Conservation (phyloP, 2,797 vertebrate genomes). For the Hydrocynus forskahlii region DNA sequence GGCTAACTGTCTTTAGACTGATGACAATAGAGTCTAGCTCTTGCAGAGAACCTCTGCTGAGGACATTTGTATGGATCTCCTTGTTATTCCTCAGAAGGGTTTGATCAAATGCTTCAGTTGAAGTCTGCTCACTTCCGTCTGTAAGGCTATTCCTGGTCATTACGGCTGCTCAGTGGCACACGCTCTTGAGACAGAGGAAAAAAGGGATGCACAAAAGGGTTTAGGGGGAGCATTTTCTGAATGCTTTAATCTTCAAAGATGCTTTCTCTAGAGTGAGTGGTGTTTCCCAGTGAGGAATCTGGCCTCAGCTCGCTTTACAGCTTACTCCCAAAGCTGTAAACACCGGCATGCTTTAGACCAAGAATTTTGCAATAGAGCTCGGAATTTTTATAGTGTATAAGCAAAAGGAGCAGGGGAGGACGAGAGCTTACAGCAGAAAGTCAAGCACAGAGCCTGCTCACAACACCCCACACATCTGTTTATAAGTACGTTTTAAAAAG, state of each 20-base stretch:
- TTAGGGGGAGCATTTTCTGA: conserved; percentile 66
- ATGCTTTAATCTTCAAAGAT: conserved; percentile 71
- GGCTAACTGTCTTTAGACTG: conserved; percentile 32
- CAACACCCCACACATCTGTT: background rate
- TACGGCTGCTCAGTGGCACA: conserved; percentile 40
- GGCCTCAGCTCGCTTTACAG: conserved; percentile 63
- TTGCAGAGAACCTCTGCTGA: conserved; percentile 28
- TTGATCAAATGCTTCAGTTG: conserved; percentile 46
- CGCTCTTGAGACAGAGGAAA: conserved; percentile 51
- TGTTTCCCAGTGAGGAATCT: conserved; percentile 58
- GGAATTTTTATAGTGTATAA: conserved; percentile 63
- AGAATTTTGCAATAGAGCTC: conserved; percentile 71
- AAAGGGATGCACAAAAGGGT: conserved; percentile 57
- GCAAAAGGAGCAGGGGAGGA: conserved; percentile 40
- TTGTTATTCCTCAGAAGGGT: conserved; percentile 45
- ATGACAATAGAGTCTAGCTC: conserved; percentile 33
- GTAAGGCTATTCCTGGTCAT: conserved; percentile 32
- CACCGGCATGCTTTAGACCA: conserved; percentile 57
- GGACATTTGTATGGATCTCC: conserved; percentile 37
- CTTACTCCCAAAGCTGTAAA: conserved; percentile 73
- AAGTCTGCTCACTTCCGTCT: conserved; percentile 35
- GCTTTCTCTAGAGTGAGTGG: conserved; percentile 52
- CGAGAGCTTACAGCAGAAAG: conserved; percentile 35
- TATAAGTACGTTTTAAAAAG: background rate
- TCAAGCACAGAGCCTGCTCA: background rate